Evolutionary conservation across 2,888 invertebrate species (phyloP), one percentile per base, ranked within the genome.

Genomic region (Amaurobius ferox): DNA sequence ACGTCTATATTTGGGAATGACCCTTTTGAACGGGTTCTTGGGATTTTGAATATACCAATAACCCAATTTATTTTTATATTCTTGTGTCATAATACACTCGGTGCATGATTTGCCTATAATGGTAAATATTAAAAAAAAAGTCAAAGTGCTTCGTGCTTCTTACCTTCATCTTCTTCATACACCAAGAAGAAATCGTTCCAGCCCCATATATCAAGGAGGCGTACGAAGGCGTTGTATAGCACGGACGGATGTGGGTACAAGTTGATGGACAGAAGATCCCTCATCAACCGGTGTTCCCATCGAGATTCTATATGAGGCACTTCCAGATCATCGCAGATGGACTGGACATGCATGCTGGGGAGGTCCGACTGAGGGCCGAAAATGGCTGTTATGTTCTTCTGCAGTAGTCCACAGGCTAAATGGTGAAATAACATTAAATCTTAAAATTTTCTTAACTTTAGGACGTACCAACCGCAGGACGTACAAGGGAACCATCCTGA

Each of bases 101-200:
- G n/a, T n/a, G n/a, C n/a, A n/a, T n/a, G n/a, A n/a, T n/a, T n/a
- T n/a, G n/a, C n/a, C n/a, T n/a, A n/a, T n/a, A n/a, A n/a, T n/a
- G n/a, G n/a, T n/a, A n/a, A n/a, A n/a, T n/a, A n/a, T n/a, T n/a
- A n/a, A n/a, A n/a, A n/a, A n/a, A n/a, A n/a, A n/a, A n/a, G n/a
- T n/a, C n/a, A n/a, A n/a, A n/a, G n/a, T n/a, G n/a, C n/a, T n/a
- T n/a, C n/a, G n/a, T n/a, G n/a, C 9, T 35, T 9, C 35, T 35
- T 89, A 92, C 92, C 94, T 91, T 98, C 98, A 92, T 98, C 94
- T 83, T 94, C 94, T 91, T 97, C 96, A 91, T 97, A 98, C 86
- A 98, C 93, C 88, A 98, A 94, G n/a, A 96, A 96, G 90, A 97
- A 97, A 44, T 94, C 93, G 86, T 94, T 94, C 98, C 98, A 98